Percentiles rank a stretch among this genome's conserved stretches.
These are phyloP conservation scores for Sus scrofa DNA, from an alignment of 2,113 vertebrate genomes.

Conservation along the genomic window DNA sequence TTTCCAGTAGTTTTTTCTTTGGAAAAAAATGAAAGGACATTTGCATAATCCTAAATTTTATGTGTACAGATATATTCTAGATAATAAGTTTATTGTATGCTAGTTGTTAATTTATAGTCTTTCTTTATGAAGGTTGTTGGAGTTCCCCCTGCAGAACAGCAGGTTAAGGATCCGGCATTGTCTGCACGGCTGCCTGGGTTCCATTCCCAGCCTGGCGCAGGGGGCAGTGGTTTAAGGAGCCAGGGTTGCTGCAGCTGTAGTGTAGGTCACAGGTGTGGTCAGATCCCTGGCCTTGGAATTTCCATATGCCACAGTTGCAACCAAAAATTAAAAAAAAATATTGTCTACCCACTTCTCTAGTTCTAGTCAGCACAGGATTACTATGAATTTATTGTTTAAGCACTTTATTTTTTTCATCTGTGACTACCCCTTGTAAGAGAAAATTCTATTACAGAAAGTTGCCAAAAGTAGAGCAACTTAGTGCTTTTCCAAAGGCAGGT, in stretches of 20 bases:
- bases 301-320: too few species aligned
- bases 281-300: too few species aligned
- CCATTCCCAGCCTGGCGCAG: too few species aligned
- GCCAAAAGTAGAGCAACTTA: background rate
- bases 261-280: too few species aligned
- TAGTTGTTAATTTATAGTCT: background rate
- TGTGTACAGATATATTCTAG: background rate
- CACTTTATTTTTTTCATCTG: background rate
- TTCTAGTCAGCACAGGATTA: background rate
- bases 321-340: too few species aligned
- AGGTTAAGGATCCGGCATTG: too few species aligned
- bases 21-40: background rate
- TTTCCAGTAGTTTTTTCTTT: background rate
- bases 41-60: background rate
- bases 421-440: background rate
- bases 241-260: too few species aligned
- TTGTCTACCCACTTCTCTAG: background rate
- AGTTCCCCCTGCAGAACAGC: too few species aligned
- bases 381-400: conserved; percentile 14
- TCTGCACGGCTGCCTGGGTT: too few species aligned
- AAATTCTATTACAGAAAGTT: background rate
- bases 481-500: background rate
- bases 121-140: background rate
- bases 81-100: background rate
- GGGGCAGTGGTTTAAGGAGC: too few species aligned